Base-by-base conservation (phyloP, 2,797 vertebrate genomes). In the Gorsachius magnificus region DNA sequence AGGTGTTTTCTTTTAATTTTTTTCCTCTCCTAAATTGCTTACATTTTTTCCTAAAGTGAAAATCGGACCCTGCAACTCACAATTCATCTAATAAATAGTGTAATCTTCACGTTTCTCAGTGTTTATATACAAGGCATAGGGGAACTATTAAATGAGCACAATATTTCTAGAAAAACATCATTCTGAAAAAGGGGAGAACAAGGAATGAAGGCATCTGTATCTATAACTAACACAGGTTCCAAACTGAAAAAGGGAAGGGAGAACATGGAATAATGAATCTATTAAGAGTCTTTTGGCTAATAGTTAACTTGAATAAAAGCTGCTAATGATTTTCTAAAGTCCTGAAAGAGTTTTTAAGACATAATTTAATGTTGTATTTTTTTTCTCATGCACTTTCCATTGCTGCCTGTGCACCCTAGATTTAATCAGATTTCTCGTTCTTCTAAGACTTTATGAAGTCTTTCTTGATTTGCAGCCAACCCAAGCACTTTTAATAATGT, bases 401-500 rank as follows among this genome's bases (percentile, higher is more conserved):
- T 90, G 89, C 94, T 97, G 95, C 85, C 76, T 96, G 76, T 95
- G 87, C 94, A 97, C 96, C 87, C 46, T 76, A 95, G 90, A 97
- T 97, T 97, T 98, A 97, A 98, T 98, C 97, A 97, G 94, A 96
- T 95, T 96, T 96, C 97, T 94, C 11, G 6, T 76, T 91, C 96
- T 96, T 89, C 90, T 94, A 96, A 97, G 96, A 94, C 93, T 97
- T 98, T 97, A 98, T 97, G 96, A 97, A 96, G 95, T 91, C 92
- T 96, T 95, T 97, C 95, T 97, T 98, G 97, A 98, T 98, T 97
- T 98, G 97, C 94, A 97, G 96, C 95, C 97, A 98, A 96, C 82
- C 78, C 94, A 95, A 97, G 92, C 95, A 95, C 90, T 97, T 98
- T 98, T 96, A 98, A 98, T 98, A 98, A 98, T 98, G 97, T 96